These are phyloP conservation scores for Tetropium fuscum DNA, from an alignment of 2,888 invertebrate species.

Conservation along the genomic window DNA sequence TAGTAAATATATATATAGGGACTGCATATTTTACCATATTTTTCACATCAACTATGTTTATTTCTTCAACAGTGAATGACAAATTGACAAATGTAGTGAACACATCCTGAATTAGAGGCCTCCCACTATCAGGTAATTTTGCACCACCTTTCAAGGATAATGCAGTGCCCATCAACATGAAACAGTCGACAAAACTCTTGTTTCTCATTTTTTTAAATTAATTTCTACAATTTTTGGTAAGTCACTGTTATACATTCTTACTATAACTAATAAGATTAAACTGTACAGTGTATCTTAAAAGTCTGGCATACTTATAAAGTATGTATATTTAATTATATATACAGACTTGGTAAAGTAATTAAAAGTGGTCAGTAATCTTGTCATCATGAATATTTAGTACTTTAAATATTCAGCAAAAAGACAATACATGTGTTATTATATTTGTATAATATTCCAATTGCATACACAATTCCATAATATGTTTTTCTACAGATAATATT, in stretches of 20 bases:
- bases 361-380: not conserved
- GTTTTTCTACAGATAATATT: too few relatives aligned
- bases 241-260: too few relatives aligned
- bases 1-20: not conserved
- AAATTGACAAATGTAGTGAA: slow-evolving; percentile 48
- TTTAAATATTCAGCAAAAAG: too few relatives aligned
- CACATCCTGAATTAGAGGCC: slow-evolving; percentile 42
- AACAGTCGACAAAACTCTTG: slow-evolving; percentile 50
- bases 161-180: slow-evolving; percentile 51
- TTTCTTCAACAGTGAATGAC: slow-evolving; percentile 48
- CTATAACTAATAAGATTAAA: too few relatives aligned
- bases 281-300: too few relatives aligned
- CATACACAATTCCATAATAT: too few relatives aligned
- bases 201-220: slow-evolving; percentile 35
- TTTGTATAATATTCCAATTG: too few relatives aligned
- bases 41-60: slow-evolving; percentile 38
- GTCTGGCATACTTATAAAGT: too few relatives aligned
- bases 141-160: slow-evolving; percentile 44
- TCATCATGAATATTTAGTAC: too few relatives aligned
- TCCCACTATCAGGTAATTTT: slow-evolving; percentile 43
- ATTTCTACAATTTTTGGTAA: not conserved
- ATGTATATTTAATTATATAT: too few relatives aligned
- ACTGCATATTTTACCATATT: slow-evolving; percentile 46
- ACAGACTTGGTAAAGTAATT: not conserved
- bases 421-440: too few relatives aligned